A percentile compares a stretch with the other conserved stretches of the same genome.
phyloP scores from a whole-genome alignment of 2,797 vertebrate species.

The Pangasius krempfi region DNA sequence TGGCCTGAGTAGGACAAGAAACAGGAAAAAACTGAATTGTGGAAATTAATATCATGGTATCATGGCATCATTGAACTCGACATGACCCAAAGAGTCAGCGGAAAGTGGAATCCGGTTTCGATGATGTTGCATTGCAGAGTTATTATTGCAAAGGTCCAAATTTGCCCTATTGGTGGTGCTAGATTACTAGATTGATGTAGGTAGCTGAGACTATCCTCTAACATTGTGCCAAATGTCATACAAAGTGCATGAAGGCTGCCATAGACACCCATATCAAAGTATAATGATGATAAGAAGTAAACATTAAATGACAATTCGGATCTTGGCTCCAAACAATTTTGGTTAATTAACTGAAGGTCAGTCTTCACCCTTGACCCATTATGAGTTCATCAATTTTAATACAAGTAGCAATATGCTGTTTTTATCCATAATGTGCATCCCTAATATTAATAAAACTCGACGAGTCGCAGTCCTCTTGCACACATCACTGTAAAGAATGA shows the following conservation, averaged over 20 bases:
- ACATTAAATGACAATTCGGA: not conserved
- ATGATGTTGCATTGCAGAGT: not conserved
- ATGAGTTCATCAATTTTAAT: not conserved
- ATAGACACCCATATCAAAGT: not conserved
- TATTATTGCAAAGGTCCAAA: too few species aligned
- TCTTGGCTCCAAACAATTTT: not conserved
- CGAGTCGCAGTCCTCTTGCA: constrained; percentile 1
- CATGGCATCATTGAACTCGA: not conserved
- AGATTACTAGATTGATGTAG: too few species aligned
- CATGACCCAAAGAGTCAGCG: not conserved
- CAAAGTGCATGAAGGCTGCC: not conserved
- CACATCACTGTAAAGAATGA: constrained; percentile 27
- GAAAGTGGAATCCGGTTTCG: not conserved
- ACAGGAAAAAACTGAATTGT: too few species aligned
- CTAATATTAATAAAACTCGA: not conserved
- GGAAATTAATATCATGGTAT: too few species aligned
- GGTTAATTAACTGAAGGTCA: not conserved
- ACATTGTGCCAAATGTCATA: not conserved
- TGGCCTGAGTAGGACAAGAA: not conserved
- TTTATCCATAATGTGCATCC: not conserved
- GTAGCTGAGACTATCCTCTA: too few species aligned
- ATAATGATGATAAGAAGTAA: not conserved
- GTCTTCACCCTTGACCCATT: too few species aligned
- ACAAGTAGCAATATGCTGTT: not conserved
- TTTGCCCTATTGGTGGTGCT: too few species aligned